A percentile compares a stretch with the other conserved stretches of the same genome.
phyloP scores from a whole-genome alignment of 2,888 invertebrate genomes.

The Leptinotarsa peninsularis region DNA sequence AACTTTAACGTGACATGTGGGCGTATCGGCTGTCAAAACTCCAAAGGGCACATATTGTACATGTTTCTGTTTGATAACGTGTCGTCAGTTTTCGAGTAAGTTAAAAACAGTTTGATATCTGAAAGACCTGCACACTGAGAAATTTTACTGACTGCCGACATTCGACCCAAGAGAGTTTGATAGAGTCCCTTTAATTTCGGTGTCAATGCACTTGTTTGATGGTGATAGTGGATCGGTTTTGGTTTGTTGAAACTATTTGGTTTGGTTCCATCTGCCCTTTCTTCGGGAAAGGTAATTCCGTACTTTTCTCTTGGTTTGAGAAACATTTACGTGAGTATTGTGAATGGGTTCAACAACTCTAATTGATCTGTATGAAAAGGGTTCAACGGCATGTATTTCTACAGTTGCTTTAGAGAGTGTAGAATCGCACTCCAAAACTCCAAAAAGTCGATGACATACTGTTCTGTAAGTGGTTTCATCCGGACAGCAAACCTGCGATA shows the following conservation, averaged over 20 bases:
- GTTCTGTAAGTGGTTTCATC: no score
- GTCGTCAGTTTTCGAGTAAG: neutral
- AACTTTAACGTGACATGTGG: slow-evolving; percentile 63
- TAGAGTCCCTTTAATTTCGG: neutral
- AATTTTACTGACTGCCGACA: neutral
- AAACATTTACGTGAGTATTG: neutral
- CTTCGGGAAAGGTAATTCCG: neutral
- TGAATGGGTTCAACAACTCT: neutral
- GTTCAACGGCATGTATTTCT: no score
- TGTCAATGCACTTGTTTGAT: neutral
- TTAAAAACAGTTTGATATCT: neutral
- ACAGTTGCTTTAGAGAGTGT: no score
- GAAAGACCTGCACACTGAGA: neutral
- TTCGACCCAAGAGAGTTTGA: neutral
- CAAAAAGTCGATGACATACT: no score
- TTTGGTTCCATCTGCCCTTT: neutral
- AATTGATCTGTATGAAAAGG: neutral
- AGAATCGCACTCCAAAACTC: no score
- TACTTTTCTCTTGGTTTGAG: neutral
- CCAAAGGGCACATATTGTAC: slow-evolving; percentile 30
- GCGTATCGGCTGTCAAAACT: slow-evolving; percentile 63
- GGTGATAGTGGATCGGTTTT: neutral
- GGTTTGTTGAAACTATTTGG: neutral
- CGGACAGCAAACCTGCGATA: no score
- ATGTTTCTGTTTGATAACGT: slow-evolving; percentile 3